Evolutionary conservation across 2,113 vertebrate genomes (phyloP).

Genomic region (Gallinago undulata): DNA sequence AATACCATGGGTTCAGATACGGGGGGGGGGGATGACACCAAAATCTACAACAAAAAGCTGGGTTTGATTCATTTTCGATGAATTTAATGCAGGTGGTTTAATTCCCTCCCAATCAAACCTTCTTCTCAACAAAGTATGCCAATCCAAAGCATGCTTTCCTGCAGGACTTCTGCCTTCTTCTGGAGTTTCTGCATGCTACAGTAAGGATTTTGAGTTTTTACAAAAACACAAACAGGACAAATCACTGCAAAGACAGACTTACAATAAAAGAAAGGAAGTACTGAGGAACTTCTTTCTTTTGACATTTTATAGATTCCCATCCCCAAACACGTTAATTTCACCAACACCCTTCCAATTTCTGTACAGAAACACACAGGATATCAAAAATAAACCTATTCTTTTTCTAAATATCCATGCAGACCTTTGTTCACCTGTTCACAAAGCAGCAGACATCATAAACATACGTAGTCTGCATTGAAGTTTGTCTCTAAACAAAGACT

Average conservation of each 20-base stretch:
- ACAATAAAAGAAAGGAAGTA: neutral
- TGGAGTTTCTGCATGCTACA: neutral
- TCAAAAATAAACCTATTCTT: neutral
- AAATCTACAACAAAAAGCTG: neutral
- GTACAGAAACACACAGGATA: neutral
- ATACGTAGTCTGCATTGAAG: neutral
- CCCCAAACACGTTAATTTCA: neutral
- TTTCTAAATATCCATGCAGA: neutral
- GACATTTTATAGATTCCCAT: neutral
- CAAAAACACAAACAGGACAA: neutral
- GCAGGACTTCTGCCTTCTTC: neutral
- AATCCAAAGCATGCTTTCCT: neutral
- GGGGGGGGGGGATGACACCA: accelerated
- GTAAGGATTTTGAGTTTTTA: neutral
- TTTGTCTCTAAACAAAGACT: neutral
- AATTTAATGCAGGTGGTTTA: neutral
- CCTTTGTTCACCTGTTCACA: neutral
- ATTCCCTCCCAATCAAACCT: neutral
- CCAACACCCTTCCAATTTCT: neutral
- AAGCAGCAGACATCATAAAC: neutral
- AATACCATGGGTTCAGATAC: neutral
- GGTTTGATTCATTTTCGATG: neutral
- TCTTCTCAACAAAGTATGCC: neutral
- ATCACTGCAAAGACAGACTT: neutral
- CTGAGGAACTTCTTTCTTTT: neutral